Conservation (phyloP, 1,140 invertebrate genomes). For the Leucophenga varia region DNA sequence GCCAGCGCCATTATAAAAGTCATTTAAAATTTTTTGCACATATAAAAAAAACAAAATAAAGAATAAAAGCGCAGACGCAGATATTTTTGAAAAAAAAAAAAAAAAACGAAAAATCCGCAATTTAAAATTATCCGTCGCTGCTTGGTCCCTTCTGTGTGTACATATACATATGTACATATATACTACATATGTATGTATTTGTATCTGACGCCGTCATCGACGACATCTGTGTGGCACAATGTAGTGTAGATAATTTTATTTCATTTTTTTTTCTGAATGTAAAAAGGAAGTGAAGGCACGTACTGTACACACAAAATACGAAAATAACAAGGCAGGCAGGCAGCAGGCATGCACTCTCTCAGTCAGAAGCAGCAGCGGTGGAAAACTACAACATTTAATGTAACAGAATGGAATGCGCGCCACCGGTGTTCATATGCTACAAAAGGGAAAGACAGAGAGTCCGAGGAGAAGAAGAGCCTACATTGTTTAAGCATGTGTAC, state of each 20-base stretch:
- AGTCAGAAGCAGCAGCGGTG: no score
- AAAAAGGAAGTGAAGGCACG: constrained; percentile 54
- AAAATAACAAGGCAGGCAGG: constrained; percentile 31
- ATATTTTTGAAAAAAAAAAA: constrained; percentile 5
- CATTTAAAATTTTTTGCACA: constrained; percentile 16
- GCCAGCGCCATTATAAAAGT: constrained; percentile 17
- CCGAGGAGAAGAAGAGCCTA: constrained; percentile 18
- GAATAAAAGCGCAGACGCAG: constrained; percentile 39
- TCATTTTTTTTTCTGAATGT: constrained; percentile 54
- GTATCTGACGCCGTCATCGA: constrained; percentile 1
- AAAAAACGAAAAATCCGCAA: no score
- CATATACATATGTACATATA: no score
- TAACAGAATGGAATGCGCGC: constrained; percentile 28
- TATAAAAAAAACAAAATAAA: background rate
- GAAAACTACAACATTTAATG: no score
- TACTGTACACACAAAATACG: constrained; percentile 42
- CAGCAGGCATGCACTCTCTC: no score
- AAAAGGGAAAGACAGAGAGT: constrained; percentile 18
- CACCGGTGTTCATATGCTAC: constrained; percentile 26
- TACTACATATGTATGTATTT: no score
- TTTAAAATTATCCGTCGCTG: background rate
- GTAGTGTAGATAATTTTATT: constrained; percentile 18
- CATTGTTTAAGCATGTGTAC: no score
- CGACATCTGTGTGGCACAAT: constrained; percentile 17
- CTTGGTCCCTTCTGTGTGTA: constrained; percentile 12